Conservation (phyloP, 2,797 vertebrate species). For the Hozukius guyotensis region DNA sequence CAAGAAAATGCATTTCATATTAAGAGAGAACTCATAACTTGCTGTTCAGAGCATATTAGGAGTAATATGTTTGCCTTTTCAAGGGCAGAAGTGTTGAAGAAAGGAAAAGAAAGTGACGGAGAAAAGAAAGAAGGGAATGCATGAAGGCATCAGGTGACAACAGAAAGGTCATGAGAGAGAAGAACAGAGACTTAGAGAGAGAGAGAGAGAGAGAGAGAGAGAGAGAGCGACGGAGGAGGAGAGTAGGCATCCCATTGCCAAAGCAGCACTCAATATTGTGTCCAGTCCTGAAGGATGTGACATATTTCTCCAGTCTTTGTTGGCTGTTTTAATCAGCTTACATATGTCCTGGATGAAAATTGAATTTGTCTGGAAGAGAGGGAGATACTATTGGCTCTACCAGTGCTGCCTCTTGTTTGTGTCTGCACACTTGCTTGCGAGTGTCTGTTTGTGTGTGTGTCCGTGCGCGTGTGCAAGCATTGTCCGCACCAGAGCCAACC, state of each 20-base stretch:
- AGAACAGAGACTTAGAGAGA: constrained; percentile 24
- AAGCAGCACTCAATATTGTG: constrained; percentile 68
- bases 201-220: constrained; percentile 27
- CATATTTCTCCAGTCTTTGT: constrained; percentile 76
- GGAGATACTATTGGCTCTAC: constrained; percentile 66
- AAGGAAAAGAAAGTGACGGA: constrained; percentile 27
- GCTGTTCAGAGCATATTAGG: constrained; percentile 23
- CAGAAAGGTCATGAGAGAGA: constrained; percentile 70
- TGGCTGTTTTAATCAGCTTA: constrained; percentile 67
- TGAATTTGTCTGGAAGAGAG: constrained; percentile 73
- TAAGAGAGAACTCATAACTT: not conserved
- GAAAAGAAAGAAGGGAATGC: constrained; percentile 30
- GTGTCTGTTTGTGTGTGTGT: constrained; percentile 32
- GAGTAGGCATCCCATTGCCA: constrained; percentile 43
- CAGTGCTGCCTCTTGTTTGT: constrained; percentile 53
- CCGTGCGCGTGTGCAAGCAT: constrained; percentile 36
- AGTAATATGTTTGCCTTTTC: constrained; percentile 38
- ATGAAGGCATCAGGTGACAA: constrained; percentile 61
- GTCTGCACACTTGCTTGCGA: constrained; percentile 2
- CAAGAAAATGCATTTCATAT: not conserved
- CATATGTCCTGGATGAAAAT: constrained; percentile 75
- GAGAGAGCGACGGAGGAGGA: constrained; percentile 21
- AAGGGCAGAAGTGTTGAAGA: constrained; percentile 4
- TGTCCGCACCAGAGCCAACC: constrained; percentile 60
- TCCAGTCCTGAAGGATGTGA: constrained; percentile 76